These are phyloP conservation scores for Callocephalon fimbriatum DNA, from an alignment of 2,113 vertebrate genomes.

Conservation along the genomic window DNA sequence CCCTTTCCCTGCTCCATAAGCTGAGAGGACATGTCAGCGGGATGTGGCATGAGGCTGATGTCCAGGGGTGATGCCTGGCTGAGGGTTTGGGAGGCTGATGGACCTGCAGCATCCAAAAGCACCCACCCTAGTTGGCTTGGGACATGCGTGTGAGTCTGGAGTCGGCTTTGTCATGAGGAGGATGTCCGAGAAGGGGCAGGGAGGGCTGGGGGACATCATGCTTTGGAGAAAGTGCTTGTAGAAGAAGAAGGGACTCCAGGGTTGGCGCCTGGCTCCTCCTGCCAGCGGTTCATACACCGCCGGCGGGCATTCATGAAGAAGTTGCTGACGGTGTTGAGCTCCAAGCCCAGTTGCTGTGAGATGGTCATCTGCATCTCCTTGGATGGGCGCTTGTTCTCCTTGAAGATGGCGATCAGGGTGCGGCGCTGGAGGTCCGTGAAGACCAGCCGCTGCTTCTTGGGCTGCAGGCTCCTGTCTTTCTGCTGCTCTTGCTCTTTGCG, in stretches of 20 bases:
- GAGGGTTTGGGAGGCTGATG: background rate
- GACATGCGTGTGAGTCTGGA: background rate
- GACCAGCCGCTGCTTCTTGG: conserved; percentile 97
- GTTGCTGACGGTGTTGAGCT: conserved; percentile 98
- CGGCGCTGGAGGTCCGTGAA: conserved; percentile 99
- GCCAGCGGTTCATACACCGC: conserved; percentile 95
- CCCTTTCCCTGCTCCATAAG: background rate
- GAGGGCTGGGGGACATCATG: conserved; percentile 78
- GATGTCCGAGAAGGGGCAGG: background rate
- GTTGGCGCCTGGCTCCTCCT: conserved; percentile 88
- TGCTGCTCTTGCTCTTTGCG: conserved; percentile 98
- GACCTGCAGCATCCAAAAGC: background rate
- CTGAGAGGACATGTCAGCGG: background rate
- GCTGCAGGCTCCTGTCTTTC: conserved; percentile 92
- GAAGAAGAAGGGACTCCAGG: conserved; percentile 88
- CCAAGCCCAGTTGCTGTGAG: conserved; percentile 96
- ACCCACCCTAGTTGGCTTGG: background rate
- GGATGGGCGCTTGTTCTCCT: conserved; percentile 97
- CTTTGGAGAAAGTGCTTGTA: conserved; percentile 94
- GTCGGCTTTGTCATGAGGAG: conserved; percentile 39
- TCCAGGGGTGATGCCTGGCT: background rate
- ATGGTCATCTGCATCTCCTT: conserved; percentile 99
- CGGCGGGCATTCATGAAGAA: conserved; percentile 99
- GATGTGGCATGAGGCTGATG: rapidly evolving
- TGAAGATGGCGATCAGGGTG: conserved; percentile 98